Evolutionary conservation across 2,888 invertebrate genomes (phyloP).

Genomic region (Stegophylla sp.): DNA sequence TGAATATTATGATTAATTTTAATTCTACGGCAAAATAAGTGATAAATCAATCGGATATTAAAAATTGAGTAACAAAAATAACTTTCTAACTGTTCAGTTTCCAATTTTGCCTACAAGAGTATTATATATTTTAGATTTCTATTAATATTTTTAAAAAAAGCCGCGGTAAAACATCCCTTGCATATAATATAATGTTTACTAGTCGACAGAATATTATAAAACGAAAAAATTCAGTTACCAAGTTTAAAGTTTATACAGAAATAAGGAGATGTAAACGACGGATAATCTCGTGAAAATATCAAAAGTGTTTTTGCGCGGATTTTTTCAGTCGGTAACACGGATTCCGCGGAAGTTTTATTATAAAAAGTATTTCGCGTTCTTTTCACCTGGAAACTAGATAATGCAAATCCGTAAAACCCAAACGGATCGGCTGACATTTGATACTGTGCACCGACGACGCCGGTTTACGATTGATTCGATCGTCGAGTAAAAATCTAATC

Average conservation of each 20-base stretch:
- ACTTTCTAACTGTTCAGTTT: too few relatives aligned
- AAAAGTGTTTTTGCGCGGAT: constrained; percentile 33
- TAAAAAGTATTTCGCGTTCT: constrained; percentile 44
- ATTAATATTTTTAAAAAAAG: background rate
- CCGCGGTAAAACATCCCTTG: background rate
- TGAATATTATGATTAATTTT: too few relatives aligned
- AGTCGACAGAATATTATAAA: background rate
- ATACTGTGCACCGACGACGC: too few relatives aligned
- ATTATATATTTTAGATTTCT: too few relatives aligned
- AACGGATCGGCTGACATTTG: background rate
- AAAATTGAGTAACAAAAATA: too few relatives aligned
- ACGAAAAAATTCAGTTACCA: constrained; percentile 30
- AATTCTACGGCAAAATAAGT: too few relatives aligned
- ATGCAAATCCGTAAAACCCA: constrained; percentile 36
- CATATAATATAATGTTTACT: constrained; percentile 10
- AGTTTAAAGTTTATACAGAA: constrained; percentile 14
- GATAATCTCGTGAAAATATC: constrained; percentile 45
- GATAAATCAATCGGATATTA: too few relatives aligned
- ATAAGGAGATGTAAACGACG: constrained; percentile 16
- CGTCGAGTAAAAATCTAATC: too few relatives aligned
- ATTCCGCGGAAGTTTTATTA: constrained; percentile 23
- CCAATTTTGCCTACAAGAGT: too few relatives aligned
- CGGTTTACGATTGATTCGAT: too few relatives aligned
- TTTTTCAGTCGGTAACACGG: constrained; percentile 38
- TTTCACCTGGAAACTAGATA: constrained; percentile 43